phyloP scores from a whole-genome alignment of 2,797 vertebrate species.

The Sylvilagus floridanus region DNA sequence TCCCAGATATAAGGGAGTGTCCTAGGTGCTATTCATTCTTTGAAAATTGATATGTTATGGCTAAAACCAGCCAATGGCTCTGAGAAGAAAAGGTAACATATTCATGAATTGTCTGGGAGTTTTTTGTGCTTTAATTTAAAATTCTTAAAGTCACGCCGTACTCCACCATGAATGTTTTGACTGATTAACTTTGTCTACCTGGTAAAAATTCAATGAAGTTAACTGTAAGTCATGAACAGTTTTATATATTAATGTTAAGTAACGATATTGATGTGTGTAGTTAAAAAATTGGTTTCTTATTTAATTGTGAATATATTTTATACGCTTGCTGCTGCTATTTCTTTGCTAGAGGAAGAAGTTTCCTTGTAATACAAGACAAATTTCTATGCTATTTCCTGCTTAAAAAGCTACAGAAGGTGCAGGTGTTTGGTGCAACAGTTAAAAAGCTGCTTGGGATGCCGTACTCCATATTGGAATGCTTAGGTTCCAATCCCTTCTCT shows the following conservation, averaged over 20 bases:
- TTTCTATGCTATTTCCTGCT: constrained; percentile 16
- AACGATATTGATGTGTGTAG: background rate
- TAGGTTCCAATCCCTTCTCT: no score
- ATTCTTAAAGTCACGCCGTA: background rate
- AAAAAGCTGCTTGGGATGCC: no score
- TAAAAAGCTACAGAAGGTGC: background rate
- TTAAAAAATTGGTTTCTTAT: constrained; percentile 37
- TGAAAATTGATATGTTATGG: constrained; percentile 53
- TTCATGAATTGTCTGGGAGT: constrained; percentile 11
- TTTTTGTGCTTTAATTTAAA: constrained; percentile 61
- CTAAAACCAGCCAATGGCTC: constrained; percentile 18
- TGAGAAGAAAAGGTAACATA: constrained; percentile 45
- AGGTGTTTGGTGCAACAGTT: no score
- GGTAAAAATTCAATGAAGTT: constrained; percentile 30
- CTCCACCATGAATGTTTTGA: background rate
- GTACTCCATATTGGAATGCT: no score
- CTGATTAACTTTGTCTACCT: background rate
- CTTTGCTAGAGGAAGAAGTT: constrained; percentile 28
- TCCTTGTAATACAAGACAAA: constrained; percentile 26
- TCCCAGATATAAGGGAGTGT: constrained; percentile 12
- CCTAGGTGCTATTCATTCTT: constrained; percentile 43
- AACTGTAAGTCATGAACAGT: constrained; percentile 10
- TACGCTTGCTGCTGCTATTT: constrained; percentile 25
- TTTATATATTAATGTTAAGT: constrained; percentile 39
- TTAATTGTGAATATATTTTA: constrained; percentile 44